Conservation (phyloP, 30 jellyfish, hydroid and myxozoan genomes). For the Clytia hemisphaerica region DNA sequence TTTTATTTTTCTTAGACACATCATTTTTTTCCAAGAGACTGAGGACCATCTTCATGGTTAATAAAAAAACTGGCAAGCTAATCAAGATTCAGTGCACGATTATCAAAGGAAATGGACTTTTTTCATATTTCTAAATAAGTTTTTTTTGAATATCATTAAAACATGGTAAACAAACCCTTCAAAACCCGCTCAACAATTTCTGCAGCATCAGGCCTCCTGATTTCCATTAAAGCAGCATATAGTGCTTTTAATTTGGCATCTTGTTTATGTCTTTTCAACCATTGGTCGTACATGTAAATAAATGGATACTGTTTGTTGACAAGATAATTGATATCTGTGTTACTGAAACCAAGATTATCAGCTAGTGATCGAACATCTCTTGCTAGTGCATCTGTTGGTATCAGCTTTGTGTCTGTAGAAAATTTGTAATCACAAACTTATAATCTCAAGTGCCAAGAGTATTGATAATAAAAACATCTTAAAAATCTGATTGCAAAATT, state of each 20-base stretch:
- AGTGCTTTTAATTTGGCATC: constrained; percentile 18
- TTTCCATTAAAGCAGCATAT: background rate
- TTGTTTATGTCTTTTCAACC: constrained; percentile 4
- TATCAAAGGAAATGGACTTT: too few relatives aligned
- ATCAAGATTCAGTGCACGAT: background rate
- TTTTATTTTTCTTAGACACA: too few relatives aligned
- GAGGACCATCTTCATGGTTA: too few relatives aligned
- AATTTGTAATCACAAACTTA: too few relatives aligned
- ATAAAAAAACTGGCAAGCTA: background rate
- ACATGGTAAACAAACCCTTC: constrained; percentile 7
- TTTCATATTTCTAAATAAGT: too few relatives aligned
- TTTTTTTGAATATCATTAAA: too few relatives aligned
- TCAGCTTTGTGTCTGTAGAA: too few relatives aligned
- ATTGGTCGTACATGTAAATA: constrained; percentile 21
- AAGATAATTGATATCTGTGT: constrained; percentile 4
- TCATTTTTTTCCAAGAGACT: too few relatives aligned
- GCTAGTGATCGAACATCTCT: constrained; percentile 29
- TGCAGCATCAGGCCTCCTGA: constrained; percentile 28
- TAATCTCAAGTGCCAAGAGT: too few relatives aligned
- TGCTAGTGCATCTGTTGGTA: constrained; percentile 4
- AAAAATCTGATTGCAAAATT: too few relatives aligned
- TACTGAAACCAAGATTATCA: constrained; percentile 20
- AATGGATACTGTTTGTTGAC: constrained; percentile 1
- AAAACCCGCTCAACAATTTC: constrained; percentile 14
- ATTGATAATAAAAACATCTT: too few relatives aligned